Evolutionary conservation across 2,797 vertebrate genomes (phyloP).

Genomic region (Podargus strigoides): DNA sequence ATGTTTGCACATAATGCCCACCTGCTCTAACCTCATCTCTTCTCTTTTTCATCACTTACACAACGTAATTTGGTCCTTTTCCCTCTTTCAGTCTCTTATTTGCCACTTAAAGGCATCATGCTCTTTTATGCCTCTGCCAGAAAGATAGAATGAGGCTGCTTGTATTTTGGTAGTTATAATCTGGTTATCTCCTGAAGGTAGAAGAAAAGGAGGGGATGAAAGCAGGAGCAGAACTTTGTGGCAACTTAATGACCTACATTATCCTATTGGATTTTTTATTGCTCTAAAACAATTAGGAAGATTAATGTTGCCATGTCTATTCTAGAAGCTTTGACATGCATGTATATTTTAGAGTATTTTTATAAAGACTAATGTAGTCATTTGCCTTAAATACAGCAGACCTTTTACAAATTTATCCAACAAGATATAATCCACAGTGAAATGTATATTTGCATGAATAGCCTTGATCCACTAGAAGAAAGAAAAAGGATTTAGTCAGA

Average conservation of each 20-base stretch:
- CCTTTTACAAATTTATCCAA: not conserved
- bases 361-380: not conserved
- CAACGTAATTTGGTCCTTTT: not conserved
- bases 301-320: not conserved
- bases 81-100: not conserved
- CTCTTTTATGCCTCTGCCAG: not conserved
- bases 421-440: slow-evolving; percentile 3
- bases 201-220: not conserved
- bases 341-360: not conserved
- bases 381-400: not conserved
- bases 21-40: not conserved
- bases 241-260: not conserved
- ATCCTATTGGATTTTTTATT: not conserved
- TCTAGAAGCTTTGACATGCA: not conserved
- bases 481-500: slow-evolving; percentile 7
- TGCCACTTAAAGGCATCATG: not conserved
- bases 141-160: not conserved
- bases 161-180: not conserved
- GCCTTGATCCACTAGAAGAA: not conserved
- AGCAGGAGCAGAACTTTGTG: not conserved
- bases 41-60: not conserved
- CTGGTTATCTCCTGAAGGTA: not conserved
- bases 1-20: fast-evolving
- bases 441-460: not conserved
- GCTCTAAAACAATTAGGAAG: slow-evolving; percentile 5